Base-by-base conservation (phyloP, 2,888 invertebrate species). In the Pheosia gnoma region DNA sequence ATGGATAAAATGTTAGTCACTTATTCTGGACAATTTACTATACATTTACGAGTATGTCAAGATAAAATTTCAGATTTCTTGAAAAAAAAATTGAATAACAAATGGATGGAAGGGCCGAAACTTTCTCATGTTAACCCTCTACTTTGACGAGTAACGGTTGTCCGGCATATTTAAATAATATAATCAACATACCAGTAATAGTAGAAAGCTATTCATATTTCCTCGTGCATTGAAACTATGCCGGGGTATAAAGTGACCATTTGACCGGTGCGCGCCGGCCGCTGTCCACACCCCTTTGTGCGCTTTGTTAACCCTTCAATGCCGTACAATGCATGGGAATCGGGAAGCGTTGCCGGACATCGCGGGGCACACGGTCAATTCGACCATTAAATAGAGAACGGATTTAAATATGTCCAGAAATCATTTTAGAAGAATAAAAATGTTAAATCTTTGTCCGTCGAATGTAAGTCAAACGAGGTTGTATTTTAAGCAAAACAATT, bases 241-340 rank as follows among this genome's bases (percentile, higher is more conserved):
- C 83, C 83, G 84, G 85, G 85, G 87, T 87, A 89, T 89, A 87
- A 81, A 80, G 79, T 90, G 90, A 89, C 89, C 93, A 93, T 93
- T 92, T 93, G 93, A 90, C 92, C 92, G 90, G 91, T 88, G 87
- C 70, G 75, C 75, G 81, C 77, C 79, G 81, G 78, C 80, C 79
- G 89, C 90, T 92, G 92, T 93, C 93, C 88, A 87, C 93, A 93
- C 93, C 90, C 90, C 79, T 89, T 93, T 93, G 89, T 92, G 81
- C 61, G 62, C 76, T 84, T 92, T 92, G 91, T 91, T 76, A 82
- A 85, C 87, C 88, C 88, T 89, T 92, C 87, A 88, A 81, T 75
- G 82, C 63, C 10, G 78, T 69, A 90, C 88, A 90, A 90, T 83
- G 85, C 80, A 80, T 91, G 92, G 92, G 92, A 93, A 93, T 87